Base-by-base conservation (phyloP, 2,888 invertebrate genomes). In the Rotaria sp. region DNA sequence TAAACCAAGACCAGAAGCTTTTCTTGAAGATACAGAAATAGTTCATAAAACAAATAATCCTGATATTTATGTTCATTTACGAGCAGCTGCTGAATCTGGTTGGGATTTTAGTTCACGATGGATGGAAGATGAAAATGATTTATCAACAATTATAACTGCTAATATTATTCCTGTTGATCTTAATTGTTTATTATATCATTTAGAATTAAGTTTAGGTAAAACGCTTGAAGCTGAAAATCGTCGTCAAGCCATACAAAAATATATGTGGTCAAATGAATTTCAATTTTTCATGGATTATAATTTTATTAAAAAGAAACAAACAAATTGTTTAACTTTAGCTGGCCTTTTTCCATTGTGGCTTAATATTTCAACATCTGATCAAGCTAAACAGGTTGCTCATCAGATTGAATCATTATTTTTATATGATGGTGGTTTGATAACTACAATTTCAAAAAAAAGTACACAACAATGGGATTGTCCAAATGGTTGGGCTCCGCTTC, bases 21-120 rank as follows among this genome's bases (percentile, higher is more conserved):
- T 96, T 91, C 93, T 90, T 88, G 92, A 91, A 88, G 92, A 91
- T 86, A 84, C 89, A 30, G 88, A 89, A 45, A 88, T 90, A 38
- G 90, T 89, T 10, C 87, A 88, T 52, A 38, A 85, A 24, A 59
- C 91, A 26, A 15, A 67, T 18, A 21, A 35, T 30, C 92, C 93
- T 84, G 92, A 94, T 55, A 92, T 95, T 88, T 96, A 95, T 90
- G 94, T 95, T 0, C 94, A 96, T 90, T 90, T 97, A 50, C 96
- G 96, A 89, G 94, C 96, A 0, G 96, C 94, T 0, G 96, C 96
- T 0, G 97, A 97, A 90, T 96, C 95, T 0, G 97, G 97, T 2
- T 96, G 96, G 96, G 97, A 97, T 90, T 97, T 96, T 91, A 96
- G 95, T 0, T 94, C 94, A 1, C 93, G 97, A 85, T 97, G 96